Evolutionary conservation across 2,797 vertebrate species (phyloP).

Genomic region (Eulemur albifrons): DNA sequence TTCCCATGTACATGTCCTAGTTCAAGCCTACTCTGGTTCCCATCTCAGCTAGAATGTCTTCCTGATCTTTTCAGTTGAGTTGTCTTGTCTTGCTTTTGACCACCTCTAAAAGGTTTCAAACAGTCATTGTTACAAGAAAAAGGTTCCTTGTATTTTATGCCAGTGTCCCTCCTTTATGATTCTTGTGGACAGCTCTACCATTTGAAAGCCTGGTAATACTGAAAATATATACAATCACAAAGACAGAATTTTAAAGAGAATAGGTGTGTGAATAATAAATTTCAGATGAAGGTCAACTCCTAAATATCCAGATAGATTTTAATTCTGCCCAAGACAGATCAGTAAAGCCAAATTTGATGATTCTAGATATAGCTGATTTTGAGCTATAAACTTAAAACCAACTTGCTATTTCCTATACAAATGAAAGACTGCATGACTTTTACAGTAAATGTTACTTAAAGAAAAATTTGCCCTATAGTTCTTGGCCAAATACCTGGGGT

Average conservation of each 20-base stretch:
- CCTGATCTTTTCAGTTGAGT: not conserved
- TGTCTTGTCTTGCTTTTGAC: conserved; percentile 1
- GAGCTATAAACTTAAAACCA: not conserved
- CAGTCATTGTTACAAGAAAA: not conserved
- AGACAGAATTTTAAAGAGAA: conserved; percentile 3
- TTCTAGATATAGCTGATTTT: not conserved
- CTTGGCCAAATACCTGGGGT: conserved; percentile 42
- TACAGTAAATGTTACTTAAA: conserved; percentile 47
- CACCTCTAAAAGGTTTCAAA: not conserved
- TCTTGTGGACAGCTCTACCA: not conserved
- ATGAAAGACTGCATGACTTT: conserved; percentile 46
- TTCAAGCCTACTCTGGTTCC: not conserved
- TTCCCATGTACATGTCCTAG: not conserved
- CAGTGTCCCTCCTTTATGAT: not conserved
- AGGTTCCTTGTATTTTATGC: not conserved
- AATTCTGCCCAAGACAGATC: not conserved
- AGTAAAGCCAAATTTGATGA: conserved; percentile 2
- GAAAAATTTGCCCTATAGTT: conserved; percentile 29
- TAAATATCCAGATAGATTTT: not conserved
- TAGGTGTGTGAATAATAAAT: not conserved
- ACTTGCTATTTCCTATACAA: conserved; percentile 43
- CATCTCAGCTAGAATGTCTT: not conserved
- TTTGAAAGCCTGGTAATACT: not conserved
- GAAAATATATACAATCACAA: not conserved
- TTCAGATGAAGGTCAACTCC: not conserved